These are phyloP conservation scores for Anomalospiza imberbis DNA, from an alignment of 2,797 vertebrate genomes.

Conservation along the genomic window DNA sequence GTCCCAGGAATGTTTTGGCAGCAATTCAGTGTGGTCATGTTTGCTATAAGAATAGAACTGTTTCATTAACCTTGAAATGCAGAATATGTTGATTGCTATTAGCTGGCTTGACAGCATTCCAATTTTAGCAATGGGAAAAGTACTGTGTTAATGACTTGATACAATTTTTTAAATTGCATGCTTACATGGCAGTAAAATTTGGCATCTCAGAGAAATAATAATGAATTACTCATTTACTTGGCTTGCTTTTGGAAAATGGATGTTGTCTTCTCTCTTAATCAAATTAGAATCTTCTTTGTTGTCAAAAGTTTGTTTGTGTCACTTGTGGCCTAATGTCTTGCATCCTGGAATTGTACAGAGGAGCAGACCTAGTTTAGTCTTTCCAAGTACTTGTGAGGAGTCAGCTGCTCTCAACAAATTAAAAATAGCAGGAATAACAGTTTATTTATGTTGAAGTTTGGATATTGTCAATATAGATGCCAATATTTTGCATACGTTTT, in stretches of 20 bases:
- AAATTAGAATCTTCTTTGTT: neutral
- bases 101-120: neutral
- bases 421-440: neutral
- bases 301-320: neutral
- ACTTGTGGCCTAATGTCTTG: neutral
- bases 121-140: neutral
- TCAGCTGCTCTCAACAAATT: neutral
- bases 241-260: neutral
- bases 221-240: neutral
- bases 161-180: neutral
- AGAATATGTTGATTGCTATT: neutral
- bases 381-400: neutral
- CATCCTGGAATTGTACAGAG: neutral
- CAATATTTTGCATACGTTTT: neutral
- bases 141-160: neutral
- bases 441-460: neutral
- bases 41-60: slow-evolving; percentile 33
- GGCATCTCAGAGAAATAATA: neutral
- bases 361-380: neutral
- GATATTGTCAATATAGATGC: neutral
- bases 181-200: neutral
- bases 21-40: neutral
- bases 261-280: neutral
- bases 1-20: slow-evolving; percentile 32
- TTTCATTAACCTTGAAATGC: slow-evolving; percentile 29